phyloP scores from a whole-genome alignment of 1,140 invertebrate genomes.

The Trissolcus basalis region DNA sequence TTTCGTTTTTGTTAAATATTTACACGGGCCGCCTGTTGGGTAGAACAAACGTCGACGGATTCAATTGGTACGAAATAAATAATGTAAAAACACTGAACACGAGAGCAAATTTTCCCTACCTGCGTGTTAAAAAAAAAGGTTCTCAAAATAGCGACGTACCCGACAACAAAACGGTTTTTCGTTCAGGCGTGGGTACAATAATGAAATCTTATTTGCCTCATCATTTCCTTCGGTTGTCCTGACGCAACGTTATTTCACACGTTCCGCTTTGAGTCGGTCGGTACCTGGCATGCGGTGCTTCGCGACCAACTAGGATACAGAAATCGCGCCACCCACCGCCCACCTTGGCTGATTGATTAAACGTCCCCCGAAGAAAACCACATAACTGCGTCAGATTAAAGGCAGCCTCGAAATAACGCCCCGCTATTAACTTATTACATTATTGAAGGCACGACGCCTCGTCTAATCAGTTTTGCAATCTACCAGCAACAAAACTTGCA shows the following conservation, averaged over 20 bases:
- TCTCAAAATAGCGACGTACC: not conserved
- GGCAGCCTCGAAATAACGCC: slow-evolving; percentile 17
- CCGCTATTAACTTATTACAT: slow-evolving; percentile 35
- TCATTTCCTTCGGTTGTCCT: slow-evolving; percentile 34
- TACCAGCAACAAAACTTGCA: slow-evolving; percentile 8
- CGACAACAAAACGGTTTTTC: slow-evolving; percentile 35
- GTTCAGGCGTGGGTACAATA: slow-evolving; percentile 21
- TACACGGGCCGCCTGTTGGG: no score
- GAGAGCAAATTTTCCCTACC: slow-evolving; percentile 7
- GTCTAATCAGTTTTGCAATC: slow-evolving; percentile 28
- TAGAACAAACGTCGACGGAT: no score
- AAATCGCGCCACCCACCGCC: slow-evolving; percentile 47
- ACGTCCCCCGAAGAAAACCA: slow-evolving; percentile 51
- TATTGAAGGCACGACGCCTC: slow-evolving; percentile 7
- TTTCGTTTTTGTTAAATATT: no score
- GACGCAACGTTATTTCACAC: slow-evolving; percentile 59
- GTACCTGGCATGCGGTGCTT: slow-evolving; percentile 6
- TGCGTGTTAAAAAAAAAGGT: slow-evolving; percentile 33
- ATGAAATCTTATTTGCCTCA: slow-evolving; percentile 42
- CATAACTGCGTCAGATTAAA: slow-evolving; percentile 52
- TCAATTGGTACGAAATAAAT: no score
- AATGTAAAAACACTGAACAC: no score
- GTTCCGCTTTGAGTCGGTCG: slow-evolving; percentile 46
- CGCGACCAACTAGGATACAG: slow-evolving; percentile 41
- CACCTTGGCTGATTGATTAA: slow-evolving; percentile 57